These are phyloP conservation scores for Diachasma alloeum DNA, from an alignment of 1,140 invertebrate species.

Conservation along the genomic window DNA sequence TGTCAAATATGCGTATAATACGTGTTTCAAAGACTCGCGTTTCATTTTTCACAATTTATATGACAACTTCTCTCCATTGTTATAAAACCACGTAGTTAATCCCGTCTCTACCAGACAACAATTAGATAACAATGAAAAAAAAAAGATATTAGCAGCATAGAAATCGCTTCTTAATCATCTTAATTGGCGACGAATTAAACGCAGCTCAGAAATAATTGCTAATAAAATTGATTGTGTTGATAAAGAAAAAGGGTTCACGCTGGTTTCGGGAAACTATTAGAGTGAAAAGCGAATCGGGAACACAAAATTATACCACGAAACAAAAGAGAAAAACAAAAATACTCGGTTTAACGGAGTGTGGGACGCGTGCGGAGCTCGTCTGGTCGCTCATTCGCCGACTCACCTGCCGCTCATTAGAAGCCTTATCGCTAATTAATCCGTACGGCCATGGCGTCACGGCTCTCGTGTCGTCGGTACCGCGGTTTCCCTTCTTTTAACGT, in stretches of 20 bases:
- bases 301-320: background rate
- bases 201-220: background rate
- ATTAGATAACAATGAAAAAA: background rate
- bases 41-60: constrained; percentile 5
- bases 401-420: constrained; percentile 66
- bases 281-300: constrained; percentile 4
- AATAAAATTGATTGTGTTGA: background rate
- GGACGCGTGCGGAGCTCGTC: constrained; percentile 36
- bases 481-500: constrained; percentile 34
- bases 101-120: background rate
- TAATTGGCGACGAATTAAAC: background rate
- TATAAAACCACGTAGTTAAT: background rate
- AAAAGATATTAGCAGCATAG: background rate
- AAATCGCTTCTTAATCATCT: too few species aligned
- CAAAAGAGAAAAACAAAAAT: background rate
- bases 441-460: constrained; percentile 61
- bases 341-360: constrained; percentile 27
- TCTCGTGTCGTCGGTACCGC: constrained; percentile 63
- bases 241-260: background rate
- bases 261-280: background rate
- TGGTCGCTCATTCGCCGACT: constrained; percentile 36
- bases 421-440: constrained; percentile 66
- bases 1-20: background rate
- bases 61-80: background rate
- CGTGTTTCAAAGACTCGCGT: background rate